Conservation (phyloP, 2,113 vertebrate genomes). For the Hippocampus comes region DNA sequence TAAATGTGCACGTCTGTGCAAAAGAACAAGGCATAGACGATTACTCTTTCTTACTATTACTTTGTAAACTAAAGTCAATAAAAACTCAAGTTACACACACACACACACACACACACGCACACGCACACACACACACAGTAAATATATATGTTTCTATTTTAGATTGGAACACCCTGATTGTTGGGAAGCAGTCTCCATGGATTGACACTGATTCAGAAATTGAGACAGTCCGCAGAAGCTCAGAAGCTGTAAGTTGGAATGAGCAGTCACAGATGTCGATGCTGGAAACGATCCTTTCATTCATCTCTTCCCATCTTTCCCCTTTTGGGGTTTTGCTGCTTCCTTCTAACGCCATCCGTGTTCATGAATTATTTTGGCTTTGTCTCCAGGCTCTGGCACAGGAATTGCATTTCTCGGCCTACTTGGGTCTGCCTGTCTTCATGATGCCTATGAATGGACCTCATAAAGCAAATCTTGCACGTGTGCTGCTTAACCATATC, state of each 20-base stretch:
- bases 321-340: not conserved
- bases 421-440: constrained; percentile 87
- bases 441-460: constrained; percentile 79
- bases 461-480: constrained; percentile 82
- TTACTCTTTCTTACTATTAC: not conserved
- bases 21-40: not conserved
- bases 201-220: constrained; percentile 83
- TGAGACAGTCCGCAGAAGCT: constrained; percentile 80
- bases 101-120: too few relatives aligned
- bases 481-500: constrained; percentile 85
- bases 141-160: not conserved
- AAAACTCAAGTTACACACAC: too few relatives aligned
- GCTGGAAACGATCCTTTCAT: not conserved
- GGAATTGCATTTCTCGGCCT: constrained; percentile 89
- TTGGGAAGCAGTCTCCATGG: constrained; percentile 89
- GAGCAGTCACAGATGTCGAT: not conserved
- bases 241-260: constrained; percentile 78
- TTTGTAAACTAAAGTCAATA: not conserved
- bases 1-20: not conserved
- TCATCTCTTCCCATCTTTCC: not conserved
- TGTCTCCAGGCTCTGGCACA: constrained; percentile 80
- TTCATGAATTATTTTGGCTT: constrained; percentile 6
- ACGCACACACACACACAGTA: too few relatives aligned
- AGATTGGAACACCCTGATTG: constrained; percentile 93
- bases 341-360: rapidly evolving